Conservation (phyloP, 2,888 invertebrate genomes). For the Harpalus rubripes region DNA sequence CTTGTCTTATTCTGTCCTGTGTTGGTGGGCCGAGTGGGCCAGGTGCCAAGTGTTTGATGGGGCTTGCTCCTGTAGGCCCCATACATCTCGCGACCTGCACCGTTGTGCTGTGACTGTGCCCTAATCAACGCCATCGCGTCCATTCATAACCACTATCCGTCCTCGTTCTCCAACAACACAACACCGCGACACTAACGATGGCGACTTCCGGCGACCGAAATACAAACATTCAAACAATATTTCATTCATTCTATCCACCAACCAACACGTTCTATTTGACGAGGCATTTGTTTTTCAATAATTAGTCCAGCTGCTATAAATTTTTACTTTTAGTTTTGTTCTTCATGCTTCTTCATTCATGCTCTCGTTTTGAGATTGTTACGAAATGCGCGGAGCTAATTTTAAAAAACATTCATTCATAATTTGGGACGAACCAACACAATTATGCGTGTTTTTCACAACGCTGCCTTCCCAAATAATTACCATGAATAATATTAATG, state of each 20-base stretch:
- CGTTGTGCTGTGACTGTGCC: neutral
- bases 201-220: constrained; percentile 50
- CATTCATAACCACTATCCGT: constrained; percentile 56
- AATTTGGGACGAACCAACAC: neutral
- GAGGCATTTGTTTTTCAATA: constrained; percentile 53
- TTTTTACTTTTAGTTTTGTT: constrained; percentile 18
- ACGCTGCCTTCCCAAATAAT: neutral
- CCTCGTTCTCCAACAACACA: constrained; percentile 33
- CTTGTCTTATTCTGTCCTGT: neutral
- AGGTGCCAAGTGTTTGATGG: constrained; percentile 58
- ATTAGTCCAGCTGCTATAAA: constrained; percentile 44
- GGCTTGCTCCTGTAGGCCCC: constrained; percentile 42
- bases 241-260: constrained; percentile 50
- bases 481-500: neutral
- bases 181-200: constrained; percentile 46
- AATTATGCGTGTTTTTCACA: neutral
- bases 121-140: constrained; percentile 57
- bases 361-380: constrained; percentile 42
- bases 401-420: constrained; percentile 7
- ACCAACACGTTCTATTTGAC: constrained; percentile 11
- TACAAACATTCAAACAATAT: constrained; percentile 43
- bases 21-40: constrained; percentile 43
- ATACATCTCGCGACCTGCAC: constrained; percentile 52
- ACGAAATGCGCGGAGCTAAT: neutral
- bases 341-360: constrained; percentile 41